phyloP scores from a whole-genome alignment of 2,797 vertebrate species.

The Helostoma temminkii region DNA sequence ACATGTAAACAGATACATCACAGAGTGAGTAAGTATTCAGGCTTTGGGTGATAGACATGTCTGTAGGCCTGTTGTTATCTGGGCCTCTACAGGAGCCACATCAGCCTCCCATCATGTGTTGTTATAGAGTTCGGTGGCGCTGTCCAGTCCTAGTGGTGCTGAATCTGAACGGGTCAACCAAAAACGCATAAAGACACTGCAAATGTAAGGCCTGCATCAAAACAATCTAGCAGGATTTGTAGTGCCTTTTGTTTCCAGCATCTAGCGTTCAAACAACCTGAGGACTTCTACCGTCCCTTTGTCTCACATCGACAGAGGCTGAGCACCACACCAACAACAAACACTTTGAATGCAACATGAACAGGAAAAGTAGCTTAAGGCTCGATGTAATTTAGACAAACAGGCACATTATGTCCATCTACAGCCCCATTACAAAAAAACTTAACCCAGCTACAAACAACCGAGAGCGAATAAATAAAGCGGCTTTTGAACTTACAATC shows the following conservation, averaged over 20 bases:
- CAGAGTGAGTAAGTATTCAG: neutral
- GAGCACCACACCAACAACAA: constrained; percentile 16
- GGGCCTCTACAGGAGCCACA: constrained; percentile 27
- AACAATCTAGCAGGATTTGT: neutral
- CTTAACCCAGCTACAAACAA: constrained; percentile 31
- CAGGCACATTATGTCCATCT: constrained; percentile 9
- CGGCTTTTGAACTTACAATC: constrained; percentile 29
- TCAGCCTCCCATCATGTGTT: constrained; percentile 19
- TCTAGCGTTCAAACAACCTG: constrained; percentile 23
- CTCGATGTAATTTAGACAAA: neutral
- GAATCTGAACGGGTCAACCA: constrained; percentile 48
- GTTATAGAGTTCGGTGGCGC: constrained; percentile 42
- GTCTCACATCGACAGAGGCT: constrained; percentile 36
- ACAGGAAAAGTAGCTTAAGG: constrained; percentile 5
- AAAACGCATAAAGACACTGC: neutral
- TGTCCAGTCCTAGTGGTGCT: constrained; percentile 71
- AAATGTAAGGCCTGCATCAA: neutral
- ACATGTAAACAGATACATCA: neutral
- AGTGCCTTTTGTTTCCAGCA: neutral
- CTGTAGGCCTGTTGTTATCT: constrained; percentile 18
- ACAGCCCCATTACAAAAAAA: constrained; percentile 12
- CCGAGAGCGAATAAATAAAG: constrained; percentile 23
- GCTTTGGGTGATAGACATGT: constrained; percentile 13
- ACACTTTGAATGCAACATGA: constrained; percentile 4
- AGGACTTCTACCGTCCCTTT: constrained; percentile 37